A percentile compares a stretch with the other conserved stretches of the same genome.
phyloP scores from a whole-genome alignment of 2,888 invertebrate species.

The Dorcus parallelipipedus region DNA sequence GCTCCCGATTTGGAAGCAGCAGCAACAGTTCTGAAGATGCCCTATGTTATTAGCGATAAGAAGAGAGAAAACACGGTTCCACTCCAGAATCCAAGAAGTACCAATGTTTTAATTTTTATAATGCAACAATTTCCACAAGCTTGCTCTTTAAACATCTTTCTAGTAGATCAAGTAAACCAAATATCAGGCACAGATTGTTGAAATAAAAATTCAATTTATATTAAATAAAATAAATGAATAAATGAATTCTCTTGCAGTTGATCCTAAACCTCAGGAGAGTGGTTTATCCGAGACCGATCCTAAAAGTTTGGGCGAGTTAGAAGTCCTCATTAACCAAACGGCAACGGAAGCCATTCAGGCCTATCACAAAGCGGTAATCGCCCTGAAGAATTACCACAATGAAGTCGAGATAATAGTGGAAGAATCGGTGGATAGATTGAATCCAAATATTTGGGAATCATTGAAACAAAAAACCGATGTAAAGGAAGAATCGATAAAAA shows the following conservation, averaged over 20 bases:
- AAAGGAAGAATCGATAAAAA: constrained; percentile 53
- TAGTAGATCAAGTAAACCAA: too few relatives aligned
- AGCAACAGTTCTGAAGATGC: too few relatives aligned
- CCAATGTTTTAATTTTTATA: too few relatives aligned
- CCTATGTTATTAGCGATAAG: too few relatives aligned
- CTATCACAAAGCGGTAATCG: constrained; percentile 61
- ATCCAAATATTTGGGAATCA: constrained; percentile 55
- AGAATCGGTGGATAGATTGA: constrained; percentile 58
- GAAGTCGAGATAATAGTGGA: constrained; percentile 60
- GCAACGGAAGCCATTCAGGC: constrained; percentile 64
- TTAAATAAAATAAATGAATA: neutral
- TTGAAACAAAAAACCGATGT: constrained; percentile 59
- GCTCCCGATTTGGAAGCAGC: too few relatives aligned
- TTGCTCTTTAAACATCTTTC: too few relatives aligned
- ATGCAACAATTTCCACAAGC: too few relatives aligned
- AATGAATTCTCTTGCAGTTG: constrained; percentile 4
- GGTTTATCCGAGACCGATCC: constrained; percentile 46
- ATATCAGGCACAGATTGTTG: neutral
- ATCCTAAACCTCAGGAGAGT: constrained; percentile 24
- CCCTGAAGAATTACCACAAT: constrained; percentile 57
- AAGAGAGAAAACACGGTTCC: too few relatives aligned
- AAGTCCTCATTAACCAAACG: constrained; percentile 54
- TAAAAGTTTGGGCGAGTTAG: constrained; percentile 53
- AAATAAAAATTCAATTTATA: neutral
- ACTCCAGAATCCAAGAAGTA: too few relatives aligned